Conservation (phyloP, 2,888 invertebrate genomes). For the Isotomurus palustris region DNA sequence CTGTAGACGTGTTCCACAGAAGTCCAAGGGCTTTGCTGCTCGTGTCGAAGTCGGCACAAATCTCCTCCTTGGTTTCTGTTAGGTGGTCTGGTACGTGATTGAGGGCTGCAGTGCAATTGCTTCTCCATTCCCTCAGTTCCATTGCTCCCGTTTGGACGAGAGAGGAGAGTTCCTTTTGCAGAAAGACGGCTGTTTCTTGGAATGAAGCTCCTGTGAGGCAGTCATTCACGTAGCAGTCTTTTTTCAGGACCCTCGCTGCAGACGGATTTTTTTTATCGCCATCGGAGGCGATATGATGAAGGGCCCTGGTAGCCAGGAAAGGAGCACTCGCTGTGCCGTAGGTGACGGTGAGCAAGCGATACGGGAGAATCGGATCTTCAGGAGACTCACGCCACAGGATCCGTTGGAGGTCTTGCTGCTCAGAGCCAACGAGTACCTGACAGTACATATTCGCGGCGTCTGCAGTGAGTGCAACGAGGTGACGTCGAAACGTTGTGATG, state of each 20-base stretch:
- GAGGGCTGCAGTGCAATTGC: too few relatives aligned
- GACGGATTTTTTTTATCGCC: constrained; percentile 38
- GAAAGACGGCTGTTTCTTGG: neutral
- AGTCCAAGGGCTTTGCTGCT: too few relatives aligned
- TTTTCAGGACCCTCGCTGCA: constrained; percentile 49
- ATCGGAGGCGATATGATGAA: constrained; percentile 43
- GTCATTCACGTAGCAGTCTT: constrained; percentile 48
- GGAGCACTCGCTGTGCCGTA: constrained; percentile 47
- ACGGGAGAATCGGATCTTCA: constrained; percentile 22
- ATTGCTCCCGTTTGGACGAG: too few relatives aligned
- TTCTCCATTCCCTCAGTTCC: too few relatives aligned
- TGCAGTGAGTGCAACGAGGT: too few relatives aligned
- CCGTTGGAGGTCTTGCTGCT: constrained; percentile 47
- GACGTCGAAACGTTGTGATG: too few relatives aligned
- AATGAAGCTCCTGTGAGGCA: neutral
- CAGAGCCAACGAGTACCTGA: too few relatives aligned
- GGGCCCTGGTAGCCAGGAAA: constrained; percentile 44
- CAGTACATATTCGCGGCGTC: too few relatives aligned
- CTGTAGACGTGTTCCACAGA: too few relatives aligned
- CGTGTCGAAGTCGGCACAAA: too few relatives aligned
- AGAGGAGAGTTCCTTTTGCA: neutral
- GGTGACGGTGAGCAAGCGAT: constrained; percentile 45
- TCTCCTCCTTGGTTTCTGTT: too few relatives aligned
- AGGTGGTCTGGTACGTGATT: too few relatives aligned
- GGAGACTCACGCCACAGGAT: constrained; percentile 48